Base-by-base conservation (phyloP, 1,140 invertebrate species). In the Drosophila bifasciata region DNA sequence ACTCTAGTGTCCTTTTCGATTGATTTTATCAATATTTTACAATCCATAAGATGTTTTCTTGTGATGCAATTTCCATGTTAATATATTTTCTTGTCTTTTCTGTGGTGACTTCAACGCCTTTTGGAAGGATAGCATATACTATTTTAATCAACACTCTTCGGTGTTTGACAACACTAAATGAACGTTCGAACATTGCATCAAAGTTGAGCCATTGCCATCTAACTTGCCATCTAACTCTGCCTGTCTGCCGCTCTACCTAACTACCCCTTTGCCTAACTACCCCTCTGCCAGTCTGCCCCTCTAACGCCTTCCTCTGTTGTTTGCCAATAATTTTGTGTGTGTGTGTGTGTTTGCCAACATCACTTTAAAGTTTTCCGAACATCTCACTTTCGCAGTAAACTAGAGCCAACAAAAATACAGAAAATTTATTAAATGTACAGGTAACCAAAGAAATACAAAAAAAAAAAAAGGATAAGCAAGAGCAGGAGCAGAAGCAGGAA, bases 361-460 rank as follows among this genome's bases (percentile, higher is more conserved):
- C 79, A 83, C 79, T 83, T 83, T 66, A 81, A 81, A 80, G 40
- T 83, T 75, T 70, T 50, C 62, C 51, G 49, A 77, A 2, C 78
- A 64, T 73, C 68, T 83, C 73, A 81, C 68, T 81, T 81, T 73
- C 73, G 57, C 79, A 59, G 71, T 56, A 74, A 43, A 44, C 23
- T 36, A 60, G 9, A 36, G 19, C 40, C 43, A 58, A 73, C 53
- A 63, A 55, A 60, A 76, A 50, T 19, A 16, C 56, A 68, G 74
- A 78, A 78, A 76, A 83, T 81, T 74, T 83, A 78, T 81, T 77
- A 83, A 83, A 83, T 83, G 81, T 69, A 77, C 79, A 81, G 81
- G 78, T 81, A 79, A 61, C 53, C 32, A 4, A 13, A 7, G 23
- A 25, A 36, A 68, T 68, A 66, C 48, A 75, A 53, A 55, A 53